Base-by-base conservation (phyloP, 2,797 vertebrate genomes). In the Arctocebus calabarensis region DNA sequence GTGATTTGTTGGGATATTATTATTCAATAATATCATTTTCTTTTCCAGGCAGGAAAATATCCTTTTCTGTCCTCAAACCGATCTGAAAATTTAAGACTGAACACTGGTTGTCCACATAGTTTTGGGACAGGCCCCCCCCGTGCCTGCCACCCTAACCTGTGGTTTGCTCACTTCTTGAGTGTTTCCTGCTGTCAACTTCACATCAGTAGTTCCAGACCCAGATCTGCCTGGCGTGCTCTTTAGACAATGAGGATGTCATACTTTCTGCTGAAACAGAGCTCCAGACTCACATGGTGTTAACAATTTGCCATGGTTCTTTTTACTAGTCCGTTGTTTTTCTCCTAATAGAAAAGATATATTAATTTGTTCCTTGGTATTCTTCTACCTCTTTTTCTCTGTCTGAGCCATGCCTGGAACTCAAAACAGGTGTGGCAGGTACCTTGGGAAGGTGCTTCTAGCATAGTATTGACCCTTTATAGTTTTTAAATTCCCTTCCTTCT, bases 1-100 rank as follows among this genome's bases (percentile, higher is more conserved):
- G 37, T 34, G 61, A 40, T 90, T 66, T 1, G 29, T 32, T 83
- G 93, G 86, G 71, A 40, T 40, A 84, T 89, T 94, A 40, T 94
- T 81, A 78, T 66, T 91, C 2, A 62, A n/a, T 78, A 13, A 61
- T 22, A 22, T 2, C 34, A 22, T 77, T 93, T 43, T 13, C 55
- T 86, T 84, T 74, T 57, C 52, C 55, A 94, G 34, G 71, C 14
- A 74, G 68, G 59, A 85, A 88, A 87, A 22, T 29, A 62, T 19
- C 5, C 13, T 2, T 43, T 82, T 91, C 45, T 37, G 34, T 55
- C 52, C 82, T 84, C 23, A 43, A 13, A 62, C 22, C 61, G 43
- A 79, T n/a, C 43, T 88, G 68, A 52, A 57, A 70, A 57, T 52
- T 29, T 62, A 64, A 64, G 29, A 32, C 1, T 43, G 32, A 22